phyloP scores from a whole-genome alignment of 2,888 invertebrate genomes.

The Carterocephalus palaemon region DNA sequence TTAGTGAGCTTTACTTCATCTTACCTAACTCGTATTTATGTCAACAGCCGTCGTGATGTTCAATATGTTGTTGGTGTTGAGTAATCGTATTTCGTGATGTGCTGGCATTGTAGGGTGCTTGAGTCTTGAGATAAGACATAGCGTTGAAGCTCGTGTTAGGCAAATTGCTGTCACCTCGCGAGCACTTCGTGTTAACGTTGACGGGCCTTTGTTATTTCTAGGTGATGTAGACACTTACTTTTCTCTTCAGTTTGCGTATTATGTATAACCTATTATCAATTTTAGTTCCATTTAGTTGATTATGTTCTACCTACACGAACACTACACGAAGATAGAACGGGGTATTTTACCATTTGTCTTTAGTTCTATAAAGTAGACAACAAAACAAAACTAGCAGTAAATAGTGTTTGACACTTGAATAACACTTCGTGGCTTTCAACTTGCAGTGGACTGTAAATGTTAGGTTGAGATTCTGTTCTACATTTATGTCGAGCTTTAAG shows the following conservation, averaged over 20 bases:
- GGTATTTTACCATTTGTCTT: no score
- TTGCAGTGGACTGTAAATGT: conserved; percentile 39
- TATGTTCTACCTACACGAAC: no score
- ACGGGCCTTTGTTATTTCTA: conserved; percentile 7
- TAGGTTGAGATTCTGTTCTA: conserved; percentile 43
- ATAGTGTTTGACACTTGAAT: conserved; percentile 37
- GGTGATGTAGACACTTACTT: no score
- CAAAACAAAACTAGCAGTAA: conserved; percentile 5
- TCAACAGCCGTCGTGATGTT: conserved; percentile 1
- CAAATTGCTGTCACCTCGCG: conserved; percentile 44
- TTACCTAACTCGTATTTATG: not conserved
- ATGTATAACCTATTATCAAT: no score
- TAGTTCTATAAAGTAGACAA: no score
- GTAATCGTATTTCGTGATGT: conserved; percentile 23
- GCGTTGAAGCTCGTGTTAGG: conserved; percentile 19
- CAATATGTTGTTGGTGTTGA: not conserved
- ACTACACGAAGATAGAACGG: no score
- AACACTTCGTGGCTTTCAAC: conserved; percentile 46
- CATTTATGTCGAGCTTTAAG: conserved; percentile 33
- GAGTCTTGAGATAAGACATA: conserved; percentile 22
- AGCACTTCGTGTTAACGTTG: conserved; percentile 28
- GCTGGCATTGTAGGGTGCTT: conserved; percentile 38
- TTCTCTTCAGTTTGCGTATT: no score
- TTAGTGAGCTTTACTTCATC: no score
- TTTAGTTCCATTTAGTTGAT: no score